Base-by-base conservation (phyloP, 64 coral and sea anemone species). In the Exaiptasia diaphana region DNA sequence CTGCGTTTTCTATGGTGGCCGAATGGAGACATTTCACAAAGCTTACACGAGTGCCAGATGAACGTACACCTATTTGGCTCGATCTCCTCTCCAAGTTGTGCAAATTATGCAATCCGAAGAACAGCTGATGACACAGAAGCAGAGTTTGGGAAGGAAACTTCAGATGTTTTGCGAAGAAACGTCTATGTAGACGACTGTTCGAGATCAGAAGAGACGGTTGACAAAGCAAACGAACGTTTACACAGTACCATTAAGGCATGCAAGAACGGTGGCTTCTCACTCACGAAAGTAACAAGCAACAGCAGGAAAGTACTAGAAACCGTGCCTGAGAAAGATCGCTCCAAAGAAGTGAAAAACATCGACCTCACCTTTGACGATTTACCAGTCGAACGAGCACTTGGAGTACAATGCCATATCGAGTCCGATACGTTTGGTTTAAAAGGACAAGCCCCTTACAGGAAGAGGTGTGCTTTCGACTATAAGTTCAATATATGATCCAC, bases 351-450 rank as follows among this genome's bases (percentile, higher is more conserved):
- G 3, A 65, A 37, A 68, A 35, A 18, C 53, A 45, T 68, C 14
- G 42, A 50, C 30, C 79, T 68, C 50, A 35, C 40, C 37, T 40
- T 65, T 50, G 32, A 85, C 12, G n/a, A 39, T 38, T 35, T 85
- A 38, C 82, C 82, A n/a, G 50, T 85, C 26, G 67, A 85, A 27
- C 33, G 68, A 53, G 68, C 82, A 22, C 25, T 86, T 4, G n/a
- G n/a, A n/a, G n/a, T n/a, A n/a, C n/a, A n/a, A n/a, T n/a, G n/a
- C n/a, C n/a, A n/a, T n/a, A n/a, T n/a, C n/a, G 82, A 85, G 67
- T 74, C 68, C 12, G 82, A 85, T 41, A 85, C 62, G 53, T 85
- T 85, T 73, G 64, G 65, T 71, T 71, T 83, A 52, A 17, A 83
- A 83, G 29, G 80, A 83, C 45, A 83, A 70, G 15, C 81, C 64